Percentiles rank a stretch among this genome's conserved stretches.
Evolutionary conservation across 2,888 invertebrate genomes (phyloP).

Genomic region (Temnothorax unifasciatus): DNA sequence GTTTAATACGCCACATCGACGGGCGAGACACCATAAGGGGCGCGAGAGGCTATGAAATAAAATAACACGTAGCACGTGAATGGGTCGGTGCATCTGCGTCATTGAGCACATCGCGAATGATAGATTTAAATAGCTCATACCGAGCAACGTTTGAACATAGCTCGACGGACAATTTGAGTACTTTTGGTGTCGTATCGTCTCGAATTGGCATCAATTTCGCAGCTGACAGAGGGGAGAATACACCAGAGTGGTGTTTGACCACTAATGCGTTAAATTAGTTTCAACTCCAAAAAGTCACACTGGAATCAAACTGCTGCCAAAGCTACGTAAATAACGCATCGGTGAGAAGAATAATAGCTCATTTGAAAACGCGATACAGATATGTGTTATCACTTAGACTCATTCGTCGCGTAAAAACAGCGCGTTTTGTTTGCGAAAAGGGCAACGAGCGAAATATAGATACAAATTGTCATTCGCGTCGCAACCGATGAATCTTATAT

Average conservation of each 20-base stretch:
- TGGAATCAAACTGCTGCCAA: not conserved
- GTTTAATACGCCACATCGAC: conserved; percentile 77
- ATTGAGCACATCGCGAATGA: conserved; percentile 52
- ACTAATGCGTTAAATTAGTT: not conserved
- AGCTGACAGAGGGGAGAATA: no score
- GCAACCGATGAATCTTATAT: not conserved
- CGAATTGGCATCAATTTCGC: not conserved
- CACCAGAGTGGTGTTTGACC: not conserved
- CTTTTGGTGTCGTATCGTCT: not conserved
- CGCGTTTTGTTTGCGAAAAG: not conserved
- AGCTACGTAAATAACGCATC: not conserved
- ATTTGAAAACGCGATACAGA: not conserved
- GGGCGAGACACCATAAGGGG: conserved; percentile 76
- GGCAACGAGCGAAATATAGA: not conserved
- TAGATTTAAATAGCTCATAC: conserved; percentile 33
- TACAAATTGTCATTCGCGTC: not conserved
- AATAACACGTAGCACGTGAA: conserved; percentile 77
- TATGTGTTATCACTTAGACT: not conserved
- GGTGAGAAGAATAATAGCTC: not conserved
- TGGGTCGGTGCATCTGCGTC: conserved; percentile 79
- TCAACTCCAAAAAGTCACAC: not conserved
- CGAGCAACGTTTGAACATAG: not conserved
- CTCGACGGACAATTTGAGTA: not conserved
- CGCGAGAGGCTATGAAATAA: conserved; percentile 80
- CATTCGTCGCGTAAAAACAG: not conserved